Conservation (phyloP, 2,888 invertebrate species). For the Pherbina coryleti region DNA sequence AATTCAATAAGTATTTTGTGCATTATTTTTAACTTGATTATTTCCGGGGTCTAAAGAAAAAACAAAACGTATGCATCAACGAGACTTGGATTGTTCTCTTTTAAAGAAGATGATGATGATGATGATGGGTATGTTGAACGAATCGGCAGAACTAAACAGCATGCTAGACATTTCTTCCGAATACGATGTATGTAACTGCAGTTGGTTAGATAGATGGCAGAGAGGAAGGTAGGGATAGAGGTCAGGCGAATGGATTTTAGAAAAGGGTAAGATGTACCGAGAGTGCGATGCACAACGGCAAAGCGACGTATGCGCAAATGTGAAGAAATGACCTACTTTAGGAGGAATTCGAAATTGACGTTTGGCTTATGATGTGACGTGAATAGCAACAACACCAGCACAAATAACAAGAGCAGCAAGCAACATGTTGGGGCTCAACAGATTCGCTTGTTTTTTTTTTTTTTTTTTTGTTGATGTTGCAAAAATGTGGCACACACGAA, state of each 20-base stretch:
- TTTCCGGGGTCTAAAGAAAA: not conserved
- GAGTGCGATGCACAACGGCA: not conserved
- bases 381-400: conserved; percentile 10
- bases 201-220: not conserved
- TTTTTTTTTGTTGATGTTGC: not conserved
- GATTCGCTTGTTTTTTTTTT: not conserved
- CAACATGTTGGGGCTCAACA: not conserved
- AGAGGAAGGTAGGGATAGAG: not conserved
- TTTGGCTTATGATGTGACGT: conserved; percentile 24
- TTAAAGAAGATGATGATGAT: not conserved
- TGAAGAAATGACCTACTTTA: conserved; percentile 39
- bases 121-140: not conserved
- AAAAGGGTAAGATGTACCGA: not conserved
- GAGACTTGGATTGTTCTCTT: no score
- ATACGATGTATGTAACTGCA: not conserved
- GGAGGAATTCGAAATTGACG: conserved; percentile 40
- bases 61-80: not conserved
- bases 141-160: no score
- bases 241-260: not conserved
- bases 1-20: not conserved
- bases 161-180: no score
- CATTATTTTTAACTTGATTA: not conserved
- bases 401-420: not conserved
- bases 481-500: conserved; percentile 26
- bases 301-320: not conserved